Evolutionary conservation across 2,113 vertebrate genomes (phyloP).

Genomic region (Arothron firmamentum): DNA sequence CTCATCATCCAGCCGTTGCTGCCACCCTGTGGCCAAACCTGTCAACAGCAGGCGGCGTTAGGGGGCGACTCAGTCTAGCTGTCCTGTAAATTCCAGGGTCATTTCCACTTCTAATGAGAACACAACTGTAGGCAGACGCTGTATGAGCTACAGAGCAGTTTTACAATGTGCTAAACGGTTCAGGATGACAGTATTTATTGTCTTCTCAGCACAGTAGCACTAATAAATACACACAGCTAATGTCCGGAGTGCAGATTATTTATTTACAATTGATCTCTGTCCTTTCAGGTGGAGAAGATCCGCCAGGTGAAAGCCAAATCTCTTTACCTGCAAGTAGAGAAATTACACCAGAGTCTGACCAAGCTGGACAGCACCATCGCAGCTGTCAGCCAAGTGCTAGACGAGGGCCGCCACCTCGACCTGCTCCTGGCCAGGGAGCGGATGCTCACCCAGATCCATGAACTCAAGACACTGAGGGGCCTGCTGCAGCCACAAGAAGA

Average conservation of each 20-base stretch:
- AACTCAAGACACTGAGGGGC: slow-evolving; percentile 88
- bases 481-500: slow-evolving; percentile 94
- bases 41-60: not conserved
- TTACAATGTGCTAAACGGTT: no score
- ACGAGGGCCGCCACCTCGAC: slow-evolving; percentile 90
- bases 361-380: slow-evolving; percentile 95
- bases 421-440: slow-evolving; percentile 91
- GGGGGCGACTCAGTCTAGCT: no score
- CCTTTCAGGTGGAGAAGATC: slow-evolving; percentile 92
- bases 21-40: slow-evolving; percentile 32
- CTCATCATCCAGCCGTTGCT: slow-evolving; percentile 24
- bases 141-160: no score
- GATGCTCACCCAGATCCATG: slow-evolving; percentile 95
- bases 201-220: not conserved
- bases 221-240: not conserved
- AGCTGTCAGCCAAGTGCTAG: slow-evolving; percentile 91
- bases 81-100: not conserved
- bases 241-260: not conserved
- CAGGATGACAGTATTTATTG: no score
- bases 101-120: not conserved
- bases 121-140: not conserved
- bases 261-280: not conserved
- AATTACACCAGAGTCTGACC: slow-evolving; percentile 91
- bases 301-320: slow-evolving; percentile 98
- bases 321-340: slow-evolving; percentile 95